Evolutionary conservation across 1,140 invertebrate genomes (phyloP).

Genomic region (Drosophila ananassae): DNA sequence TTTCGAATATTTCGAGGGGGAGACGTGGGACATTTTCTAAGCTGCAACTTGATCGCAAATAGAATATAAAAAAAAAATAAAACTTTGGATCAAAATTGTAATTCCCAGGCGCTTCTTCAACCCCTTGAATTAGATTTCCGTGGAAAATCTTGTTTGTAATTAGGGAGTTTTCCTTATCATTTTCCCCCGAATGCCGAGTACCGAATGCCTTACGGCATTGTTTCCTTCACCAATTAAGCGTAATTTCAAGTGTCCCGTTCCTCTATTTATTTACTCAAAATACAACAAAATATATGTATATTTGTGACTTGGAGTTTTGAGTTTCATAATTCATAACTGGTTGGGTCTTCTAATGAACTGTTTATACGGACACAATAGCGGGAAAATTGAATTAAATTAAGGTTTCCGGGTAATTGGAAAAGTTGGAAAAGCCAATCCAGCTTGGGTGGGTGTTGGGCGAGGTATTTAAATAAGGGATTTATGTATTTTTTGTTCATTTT

Average conservation of each 20-base stretch:
- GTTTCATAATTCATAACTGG: conserved; percentile 27
- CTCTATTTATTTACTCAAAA: conserved; percentile 26
- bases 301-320: conserved; percentile 6
- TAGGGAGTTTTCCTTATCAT: conserved; percentile 60
- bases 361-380: conserved; percentile 29
- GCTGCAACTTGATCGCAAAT: conserved; percentile 3
- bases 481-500: too few relatives aligned
- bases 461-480: not conserved
- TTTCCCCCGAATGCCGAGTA: conserved; percentile 1
- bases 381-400: conserved; percentile 43
- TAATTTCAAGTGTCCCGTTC: conserved; percentile 57
- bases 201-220: conserved; percentile 16
- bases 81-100: conserved; percentile 2
- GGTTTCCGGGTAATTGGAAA: not conserved
- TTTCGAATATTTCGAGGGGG: conserved; percentile 8
- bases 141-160: conserved; percentile 62
- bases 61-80: not conserved
- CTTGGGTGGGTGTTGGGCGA: conserved; percentile 8
- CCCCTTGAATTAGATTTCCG: conserved; percentile 2
- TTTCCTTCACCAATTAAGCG: conserved; percentile 53
- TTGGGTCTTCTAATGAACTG: conserved; percentile 40
- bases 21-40: conserved; percentile 6
- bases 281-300: not conserved
- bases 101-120: conserved; percentile 40
- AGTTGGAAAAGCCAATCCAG: not conserved